Conservation (phyloP, 2,888 invertebrate genomes). For the Gisinianus flammeolus region DNA sequence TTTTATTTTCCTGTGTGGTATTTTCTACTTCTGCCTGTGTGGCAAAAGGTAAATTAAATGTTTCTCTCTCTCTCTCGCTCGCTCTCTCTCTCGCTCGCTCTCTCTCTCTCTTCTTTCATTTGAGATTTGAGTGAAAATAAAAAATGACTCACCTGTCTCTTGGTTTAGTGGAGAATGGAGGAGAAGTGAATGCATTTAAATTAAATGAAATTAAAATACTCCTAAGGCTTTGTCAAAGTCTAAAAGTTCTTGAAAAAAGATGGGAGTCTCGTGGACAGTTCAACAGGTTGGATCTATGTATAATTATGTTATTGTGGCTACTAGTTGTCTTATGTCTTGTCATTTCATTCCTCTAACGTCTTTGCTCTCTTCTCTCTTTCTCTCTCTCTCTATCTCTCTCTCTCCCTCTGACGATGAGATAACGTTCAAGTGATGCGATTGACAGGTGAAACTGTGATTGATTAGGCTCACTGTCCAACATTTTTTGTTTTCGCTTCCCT, state of each 20-base stretch:
- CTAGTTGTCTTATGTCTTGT: constrained; percentile 15
- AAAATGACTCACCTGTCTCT: background rate
- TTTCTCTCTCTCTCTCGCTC: background rate
- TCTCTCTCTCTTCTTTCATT: background rate
- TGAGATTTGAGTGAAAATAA: background rate
- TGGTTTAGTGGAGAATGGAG: background rate
- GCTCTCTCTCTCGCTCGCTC: background rate
- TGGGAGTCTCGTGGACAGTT: background rate
- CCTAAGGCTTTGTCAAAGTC: background rate
- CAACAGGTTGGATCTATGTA: constrained; percentile 1
- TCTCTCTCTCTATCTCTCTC: background rate
- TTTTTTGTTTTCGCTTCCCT: background rate
- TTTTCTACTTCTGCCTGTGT: background rate
- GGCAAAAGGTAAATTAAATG: too few species aligned
- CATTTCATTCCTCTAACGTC: constrained; percentile 11
- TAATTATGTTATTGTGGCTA: constrained; percentile 18
- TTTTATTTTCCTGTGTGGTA: too few species aligned
- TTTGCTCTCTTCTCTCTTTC: background rate
- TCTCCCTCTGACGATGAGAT: background rate
- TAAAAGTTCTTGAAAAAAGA: background rate
- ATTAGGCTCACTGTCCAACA: constrained; percentile 6
- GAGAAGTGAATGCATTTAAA: background rate
- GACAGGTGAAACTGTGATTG: constrained; percentile 27
- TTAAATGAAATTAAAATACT: background rate
- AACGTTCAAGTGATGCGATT: constrained; percentile 9